phyloP scores from a whole-genome alignment of 2,888 invertebrate genomes.

The Galeopsomyia nigrocyanea region DNA sequence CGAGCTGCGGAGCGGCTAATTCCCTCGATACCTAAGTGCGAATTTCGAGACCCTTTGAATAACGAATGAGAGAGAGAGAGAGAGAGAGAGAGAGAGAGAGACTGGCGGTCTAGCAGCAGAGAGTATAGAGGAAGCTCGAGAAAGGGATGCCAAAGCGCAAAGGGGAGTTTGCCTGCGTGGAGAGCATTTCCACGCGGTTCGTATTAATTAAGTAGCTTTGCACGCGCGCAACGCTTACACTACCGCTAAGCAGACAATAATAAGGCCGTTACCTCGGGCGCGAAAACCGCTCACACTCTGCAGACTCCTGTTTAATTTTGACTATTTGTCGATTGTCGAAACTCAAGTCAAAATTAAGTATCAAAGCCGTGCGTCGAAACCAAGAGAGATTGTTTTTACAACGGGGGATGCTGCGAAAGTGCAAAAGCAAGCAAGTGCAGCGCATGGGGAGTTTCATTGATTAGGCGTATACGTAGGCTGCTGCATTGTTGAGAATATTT shows the following conservation, averaged over 20 bases:
- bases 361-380: too few relatives aligned
- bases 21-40: slow-evolving; percentile 45
- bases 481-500: not conserved
- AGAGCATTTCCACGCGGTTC: slow-evolving; percentile 53
- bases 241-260: slow-evolving; percentile 33
- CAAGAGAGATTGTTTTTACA: too few relatives aligned
- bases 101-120: not conserved
- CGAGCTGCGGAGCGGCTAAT: slow-evolving; percentile 36
- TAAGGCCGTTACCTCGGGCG: not conserved
- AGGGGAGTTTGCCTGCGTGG: slow-evolving; percentile 40
- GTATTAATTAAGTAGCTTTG: slow-evolving; percentile 62
- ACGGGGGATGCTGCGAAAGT: too few relatives aligned
- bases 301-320: too few relatives aligned
- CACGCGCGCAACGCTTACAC: slow-evolving; percentile 28
- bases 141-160: slow-evolving; percentile 39
- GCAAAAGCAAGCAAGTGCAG: too few relatives aligned
- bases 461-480: too few relatives aligned
- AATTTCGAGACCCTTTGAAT: slow-evolving; percentile 47
- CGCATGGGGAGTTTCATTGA: too few relatives aligned
- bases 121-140: slow-evolving; percentile 24
- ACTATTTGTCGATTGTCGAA: too few relatives aligned
- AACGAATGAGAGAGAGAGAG: slow-evolving; percentile 42
- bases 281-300: too few relatives aligned
- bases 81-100: slow-evolving; percentile 38
- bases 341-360: not conserved